Evolutionary conservation across 2,888 invertebrate genomes (phyloP).

Genomic region (Himalopsyche kuldschensis): DNA sequence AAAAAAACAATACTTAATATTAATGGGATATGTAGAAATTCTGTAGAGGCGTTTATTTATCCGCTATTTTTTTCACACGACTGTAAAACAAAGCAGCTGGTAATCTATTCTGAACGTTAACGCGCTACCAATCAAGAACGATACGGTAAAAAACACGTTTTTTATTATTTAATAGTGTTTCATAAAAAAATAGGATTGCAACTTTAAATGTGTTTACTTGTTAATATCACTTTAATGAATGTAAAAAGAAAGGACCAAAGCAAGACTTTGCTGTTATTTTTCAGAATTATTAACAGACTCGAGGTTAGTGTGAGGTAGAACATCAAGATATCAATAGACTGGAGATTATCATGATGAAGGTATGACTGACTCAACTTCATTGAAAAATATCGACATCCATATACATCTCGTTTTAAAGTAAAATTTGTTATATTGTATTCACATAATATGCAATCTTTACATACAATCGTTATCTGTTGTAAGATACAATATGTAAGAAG

Average conservation of each 20-base stretch:
- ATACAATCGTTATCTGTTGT: neutral
- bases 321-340: too few species aligned
- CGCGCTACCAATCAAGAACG: neutral
- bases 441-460: neutral
- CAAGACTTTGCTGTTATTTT: too few species aligned
- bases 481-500: neutral
- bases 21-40: neutral
- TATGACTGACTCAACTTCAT: too few species aligned
- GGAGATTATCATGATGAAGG: too few species aligned
- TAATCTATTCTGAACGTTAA: neutral
- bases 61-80: neutral
- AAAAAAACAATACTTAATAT: neutral
- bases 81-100: neutral
- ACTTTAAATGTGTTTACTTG: too few species aligned
- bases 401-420: neutral
- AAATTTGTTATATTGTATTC: neutral
- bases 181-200: too few species aligned
- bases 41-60: neutral
- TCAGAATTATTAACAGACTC: too few species aligned
- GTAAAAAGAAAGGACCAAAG: too few species aligned
- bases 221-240: too few species aligned
- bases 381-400: too few species aligned
- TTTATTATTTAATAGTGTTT: neutral
- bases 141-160: neutral
- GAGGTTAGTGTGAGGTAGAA: too few species aligned